Evolutionary conservation across 2,888 invertebrate species (phyloP).

Genomic region (Pegoplata infirma): DNA sequence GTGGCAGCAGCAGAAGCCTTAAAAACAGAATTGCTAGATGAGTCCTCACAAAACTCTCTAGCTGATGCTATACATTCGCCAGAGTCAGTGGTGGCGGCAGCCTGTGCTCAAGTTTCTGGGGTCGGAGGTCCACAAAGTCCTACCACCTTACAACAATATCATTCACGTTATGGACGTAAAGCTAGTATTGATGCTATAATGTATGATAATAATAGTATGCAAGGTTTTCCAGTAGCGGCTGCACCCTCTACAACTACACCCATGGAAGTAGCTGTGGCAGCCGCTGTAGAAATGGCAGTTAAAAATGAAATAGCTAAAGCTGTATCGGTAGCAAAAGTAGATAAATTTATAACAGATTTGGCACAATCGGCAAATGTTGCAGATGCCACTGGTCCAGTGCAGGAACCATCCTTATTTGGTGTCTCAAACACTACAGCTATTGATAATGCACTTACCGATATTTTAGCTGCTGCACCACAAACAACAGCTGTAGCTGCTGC

Average conservation of each 20-base stretch:
- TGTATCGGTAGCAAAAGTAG: constrained; percentile 79
- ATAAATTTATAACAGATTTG: constrained; percentile 72
- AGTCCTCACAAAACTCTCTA: constrained; percentile 82
- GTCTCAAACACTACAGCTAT: constrained; percentile 68
- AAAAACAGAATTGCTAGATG: constrained; percentile 85
- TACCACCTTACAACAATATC: constrained; percentile 69
- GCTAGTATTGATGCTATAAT: constrained; percentile 74
- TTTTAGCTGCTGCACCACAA: constrained; percentile 68
- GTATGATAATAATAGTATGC: constrained; percentile 73
- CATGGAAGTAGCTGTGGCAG: constrained; percentile 72
- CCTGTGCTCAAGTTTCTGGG: constrained; percentile 43
- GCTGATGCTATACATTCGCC: constrained; percentile 73
- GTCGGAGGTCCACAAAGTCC: constrained; percentile 68
- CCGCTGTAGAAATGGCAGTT: constrained; percentile 74
- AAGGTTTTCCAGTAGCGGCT: constrained; percentile 70
- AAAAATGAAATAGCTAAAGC: constrained; percentile 82
- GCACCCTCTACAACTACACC: constrained; percentile 67
- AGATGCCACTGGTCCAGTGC: constrained; percentile 66
- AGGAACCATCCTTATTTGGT: constrained; percentile 56
- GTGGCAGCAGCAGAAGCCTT: constrained; percentile 79
- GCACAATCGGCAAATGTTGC: constrained; percentile 71
- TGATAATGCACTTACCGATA: constrained; percentile 74
- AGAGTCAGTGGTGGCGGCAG: constrained; percentile 74
- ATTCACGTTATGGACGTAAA: constrained; percentile 70
- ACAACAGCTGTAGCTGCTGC: constrained; percentile 51